Evolutionary conservation across 2,113 vertebrate genomes (phyloP).

Genomic region (Perca fluviatilis): DNA sequence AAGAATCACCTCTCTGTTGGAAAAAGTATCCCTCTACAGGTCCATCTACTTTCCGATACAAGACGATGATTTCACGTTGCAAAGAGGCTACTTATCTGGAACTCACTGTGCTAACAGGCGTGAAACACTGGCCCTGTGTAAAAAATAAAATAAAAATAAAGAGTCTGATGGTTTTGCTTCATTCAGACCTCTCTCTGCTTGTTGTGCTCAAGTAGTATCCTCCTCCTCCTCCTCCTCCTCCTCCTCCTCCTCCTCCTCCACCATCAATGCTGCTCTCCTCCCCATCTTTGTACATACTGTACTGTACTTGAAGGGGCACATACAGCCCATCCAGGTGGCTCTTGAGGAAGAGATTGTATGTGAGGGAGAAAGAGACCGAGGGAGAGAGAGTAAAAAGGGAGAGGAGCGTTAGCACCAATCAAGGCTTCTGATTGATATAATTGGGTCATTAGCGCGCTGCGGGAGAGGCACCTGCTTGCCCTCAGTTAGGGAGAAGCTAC

Average conservation of each 20-base stretch:
- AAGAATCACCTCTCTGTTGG: background rate
- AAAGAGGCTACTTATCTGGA: conserved; percentile 11
- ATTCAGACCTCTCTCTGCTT: conserved; percentile 57
- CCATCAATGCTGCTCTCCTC: conserved; percentile 40
- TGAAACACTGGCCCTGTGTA: conserved; percentile 30
- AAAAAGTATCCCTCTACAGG: conserved; percentile 31
- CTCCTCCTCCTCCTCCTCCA: conserved; percentile 2
- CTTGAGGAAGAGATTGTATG: conserved; percentile 54
- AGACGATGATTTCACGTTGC: conserved; percentile 22
- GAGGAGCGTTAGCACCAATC: conserved; percentile 79
- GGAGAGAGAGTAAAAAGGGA: conserved; percentile 52
- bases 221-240: conserved; percentile 14
- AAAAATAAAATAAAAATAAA: conserved; percentile 4
- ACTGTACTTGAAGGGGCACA: conserved; percentile 68
- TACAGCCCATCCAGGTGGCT: conserved; percentile 77
- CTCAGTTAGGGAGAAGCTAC: conserved; percentile 78
- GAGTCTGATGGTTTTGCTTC: conserved; percentile 54
- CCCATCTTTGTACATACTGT: conserved; percentile 67
- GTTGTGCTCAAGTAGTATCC: conserved; percentile 66
- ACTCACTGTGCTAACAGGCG: conserved; percentile 48
- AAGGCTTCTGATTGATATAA: conserved; percentile 86
- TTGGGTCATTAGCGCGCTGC: conserved; percentile 84
- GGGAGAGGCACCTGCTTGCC: conserved; percentile 84
- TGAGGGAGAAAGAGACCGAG: conserved; percentile 27
- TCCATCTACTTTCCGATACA: conserved; percentile 17